A percentile compares a stretch with the other conserved stretches of the same genome.
Conservation (phyloP, 2,113 vertebrate species). For the Alectura lathami region DNA sequence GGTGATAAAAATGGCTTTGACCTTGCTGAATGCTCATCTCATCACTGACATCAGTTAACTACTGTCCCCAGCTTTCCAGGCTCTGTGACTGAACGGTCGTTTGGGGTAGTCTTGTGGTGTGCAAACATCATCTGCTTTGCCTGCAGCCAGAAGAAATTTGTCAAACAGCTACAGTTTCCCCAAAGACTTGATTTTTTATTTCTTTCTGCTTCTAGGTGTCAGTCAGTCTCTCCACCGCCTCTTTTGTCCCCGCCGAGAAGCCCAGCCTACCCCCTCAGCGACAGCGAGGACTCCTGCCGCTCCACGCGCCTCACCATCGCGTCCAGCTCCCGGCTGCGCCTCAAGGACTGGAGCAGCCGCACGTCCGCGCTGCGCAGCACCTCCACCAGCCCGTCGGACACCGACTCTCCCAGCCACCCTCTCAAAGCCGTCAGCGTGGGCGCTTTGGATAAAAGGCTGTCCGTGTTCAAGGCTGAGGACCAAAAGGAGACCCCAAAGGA, state of each 20-base stretch:
- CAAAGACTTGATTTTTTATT: conserved; percentile 31
- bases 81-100: neutral
- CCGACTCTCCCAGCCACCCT: conserved; percentile 73
- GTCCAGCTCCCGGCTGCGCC: conserved; percentile 78
- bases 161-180: neutral
- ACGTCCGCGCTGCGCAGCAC: conserved; percentile 71
- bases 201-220: conserved; percentile 84
- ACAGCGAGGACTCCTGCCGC: conserved; percentile 81
- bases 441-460: conserved; percentile 88
- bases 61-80: fast-evolving
- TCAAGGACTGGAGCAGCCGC: conserved; percentile 80
- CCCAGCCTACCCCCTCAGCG: conserved; percentile 82
- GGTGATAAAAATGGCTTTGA: neutral
- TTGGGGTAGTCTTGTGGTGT: neutral
- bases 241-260: conserved; percentile 81
- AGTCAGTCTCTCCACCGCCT: conserved; percentile 87
- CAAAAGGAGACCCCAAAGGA: conserved; percentile 76
- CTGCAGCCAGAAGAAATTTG: neutral
- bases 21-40: neutral
- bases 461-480: conserved; percentile 79
- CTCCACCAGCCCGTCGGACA: conserved; percentile 70
- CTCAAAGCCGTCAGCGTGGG: conserved; percentile 86
- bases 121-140: neutral
- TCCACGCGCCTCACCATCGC: conserved; percentile 77
- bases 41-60: neutral